These are phyloP conservation scores for Ips typographus DNA, from an alignment of 1,140 invertebrate species.

Conservation along the genomic window DNA sequence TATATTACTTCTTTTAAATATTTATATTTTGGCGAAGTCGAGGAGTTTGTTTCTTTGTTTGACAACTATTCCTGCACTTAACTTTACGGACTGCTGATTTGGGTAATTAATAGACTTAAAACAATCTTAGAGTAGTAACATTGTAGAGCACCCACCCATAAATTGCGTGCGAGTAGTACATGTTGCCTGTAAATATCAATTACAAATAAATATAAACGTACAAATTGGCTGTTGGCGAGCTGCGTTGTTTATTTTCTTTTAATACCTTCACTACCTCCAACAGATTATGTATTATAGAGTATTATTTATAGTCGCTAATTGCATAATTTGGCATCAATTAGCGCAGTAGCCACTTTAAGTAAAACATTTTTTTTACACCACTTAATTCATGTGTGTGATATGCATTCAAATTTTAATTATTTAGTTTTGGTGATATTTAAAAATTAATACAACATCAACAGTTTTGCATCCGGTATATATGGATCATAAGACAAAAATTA, in stretches of 20 bases:
- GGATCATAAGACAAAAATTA: too few species aligned
- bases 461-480: too few species aligned
- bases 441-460: too few species aligned
- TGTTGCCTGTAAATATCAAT: constrained; percentile 3
- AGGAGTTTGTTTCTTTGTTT: constrained; percentile 1
- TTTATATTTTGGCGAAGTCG: constrained; percentile 23
- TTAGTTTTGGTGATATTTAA: too few species aligned
- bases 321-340: constrained; percentile 19
- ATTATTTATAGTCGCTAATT: constrained; percentile 18
- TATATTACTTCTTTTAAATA: constrained; percentile 20
- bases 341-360: too few species aligned
- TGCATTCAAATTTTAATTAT: too few species aligned
- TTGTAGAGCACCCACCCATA: too few species aligned
- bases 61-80: constrained; percentile 8
- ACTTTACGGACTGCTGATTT: background rate
- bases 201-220: background rate
- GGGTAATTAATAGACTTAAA: too few species aligned
- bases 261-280: background rate
- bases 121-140: too few species aligned
- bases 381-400: too few species aligned
- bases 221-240: constrained; percentile 11
- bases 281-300: constrained; percentile 2
- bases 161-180: background rate
- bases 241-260: constrained; percentile 19
- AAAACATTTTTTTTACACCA: too few species aligned